These are phyloP conservation scores for Pantala flavescens DNA, from an alignment of 1,140 invertebrate genomes.

Conservation along the genomic window DNA sequence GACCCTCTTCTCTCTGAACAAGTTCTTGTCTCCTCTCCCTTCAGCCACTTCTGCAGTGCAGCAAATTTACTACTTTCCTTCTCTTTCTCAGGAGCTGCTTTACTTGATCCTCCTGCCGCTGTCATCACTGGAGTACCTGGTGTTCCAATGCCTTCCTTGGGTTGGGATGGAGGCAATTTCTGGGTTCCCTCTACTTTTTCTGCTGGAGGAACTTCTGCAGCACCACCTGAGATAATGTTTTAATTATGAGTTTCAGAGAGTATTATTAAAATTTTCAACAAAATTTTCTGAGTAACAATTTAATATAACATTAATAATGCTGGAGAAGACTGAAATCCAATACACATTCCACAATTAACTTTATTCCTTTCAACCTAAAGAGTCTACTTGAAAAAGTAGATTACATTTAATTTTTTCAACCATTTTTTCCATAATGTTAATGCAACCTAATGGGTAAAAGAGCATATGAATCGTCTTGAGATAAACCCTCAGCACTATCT, in stretches of 20 bases:
- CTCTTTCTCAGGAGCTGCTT: conserved; percentile 20
- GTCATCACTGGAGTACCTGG: conserved; percentile 20
- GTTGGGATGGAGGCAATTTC: conserved; percentile 21
- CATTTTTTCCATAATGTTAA: no score
- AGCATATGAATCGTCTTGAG: no score
- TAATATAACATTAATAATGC: no score
- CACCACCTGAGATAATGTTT: conserved; percentile 14
- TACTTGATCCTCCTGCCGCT: background rate
- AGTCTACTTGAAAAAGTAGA: no score
- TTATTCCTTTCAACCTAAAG: no score
- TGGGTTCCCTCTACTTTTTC: conserved; percentile 22
- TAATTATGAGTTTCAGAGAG: conserved; percentile 16
- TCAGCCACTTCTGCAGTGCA: conserved; percentile 59
- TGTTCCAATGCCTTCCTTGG: conserved; percentile 21
- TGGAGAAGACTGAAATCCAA: no score
- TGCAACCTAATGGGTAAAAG: no score
- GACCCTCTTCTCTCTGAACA: conserved; percentile 23
- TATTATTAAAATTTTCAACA: no score
- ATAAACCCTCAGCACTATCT: no score
- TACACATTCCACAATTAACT: no score
- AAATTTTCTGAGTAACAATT: no score
- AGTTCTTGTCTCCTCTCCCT: conserved; percentile 43
- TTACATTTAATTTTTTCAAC: no score
- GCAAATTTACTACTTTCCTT: conserved; percentile 44
- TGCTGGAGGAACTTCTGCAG: conserved; percentile 24